These are phyloP conservation scores for Gastrophryne carolinensis DNA, from an alignment of 2,797 vertebrate genomes.

Conservation along the genomic window DNA sequence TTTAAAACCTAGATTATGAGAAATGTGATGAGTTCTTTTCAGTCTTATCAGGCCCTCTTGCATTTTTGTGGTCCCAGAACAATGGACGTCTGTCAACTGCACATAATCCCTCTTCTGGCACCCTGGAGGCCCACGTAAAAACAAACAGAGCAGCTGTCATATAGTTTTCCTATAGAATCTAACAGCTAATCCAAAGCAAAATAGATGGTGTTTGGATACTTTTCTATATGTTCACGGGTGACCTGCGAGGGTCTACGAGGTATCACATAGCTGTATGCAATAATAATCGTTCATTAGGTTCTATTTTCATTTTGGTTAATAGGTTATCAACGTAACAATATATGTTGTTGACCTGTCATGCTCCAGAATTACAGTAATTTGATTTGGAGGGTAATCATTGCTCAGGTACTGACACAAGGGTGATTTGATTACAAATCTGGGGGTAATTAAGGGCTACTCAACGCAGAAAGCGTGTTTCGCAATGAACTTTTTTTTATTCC, in stretches of 20 bases:
- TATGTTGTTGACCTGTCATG: background rate
- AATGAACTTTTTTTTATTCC: constrained; percentile 36
- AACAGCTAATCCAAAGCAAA: too few relatives aligned
- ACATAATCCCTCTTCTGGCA: too few relatives aligned
- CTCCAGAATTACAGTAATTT: constrained; percentile 9
- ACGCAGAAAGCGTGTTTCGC: background rate
- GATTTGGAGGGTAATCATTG: background rate
- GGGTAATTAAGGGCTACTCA: background rate
- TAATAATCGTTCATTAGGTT: background rate
- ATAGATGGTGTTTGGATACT: background rate
- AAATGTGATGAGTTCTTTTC: too few relatives aligned
- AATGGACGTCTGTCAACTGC: too few relatives aligned
- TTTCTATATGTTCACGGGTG: background rate
- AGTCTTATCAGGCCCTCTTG: too few relatives aligned
- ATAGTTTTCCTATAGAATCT: too few relatives aligned
- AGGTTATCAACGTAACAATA: background rate
- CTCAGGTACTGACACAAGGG: background rate
- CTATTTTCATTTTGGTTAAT: background rate
- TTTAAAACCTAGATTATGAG: too few relatives aligned
- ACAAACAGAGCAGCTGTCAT: too few relatives aligned
- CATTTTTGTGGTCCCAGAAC: too few relatives aligned
- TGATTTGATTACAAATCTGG: constrained; percentile 25
- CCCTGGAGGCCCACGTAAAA: too few relatives aligned
- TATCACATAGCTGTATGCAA: background rate
- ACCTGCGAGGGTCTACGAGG: background rate